phyloP scores from a whole-genome alignment of 2,888 invertebrate species.

The Ichneumon xanthorius region DNA sequence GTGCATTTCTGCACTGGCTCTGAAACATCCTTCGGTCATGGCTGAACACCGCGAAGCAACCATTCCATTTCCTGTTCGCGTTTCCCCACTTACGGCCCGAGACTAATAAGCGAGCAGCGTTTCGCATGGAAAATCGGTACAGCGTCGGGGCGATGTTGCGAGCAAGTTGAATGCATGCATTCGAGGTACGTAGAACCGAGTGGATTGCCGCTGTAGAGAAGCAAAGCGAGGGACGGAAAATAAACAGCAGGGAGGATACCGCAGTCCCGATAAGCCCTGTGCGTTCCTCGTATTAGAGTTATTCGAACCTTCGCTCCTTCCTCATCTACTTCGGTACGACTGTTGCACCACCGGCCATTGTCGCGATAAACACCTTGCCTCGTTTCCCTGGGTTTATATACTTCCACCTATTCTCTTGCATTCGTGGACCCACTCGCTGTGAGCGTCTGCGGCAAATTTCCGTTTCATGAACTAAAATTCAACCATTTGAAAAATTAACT shows the following conservation, averaged over 20 bases:
- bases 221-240: constrained; percentile 34
- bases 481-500: too few species aligned
- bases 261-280: constrained; percentile 51
- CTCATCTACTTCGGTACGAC: not conserved
- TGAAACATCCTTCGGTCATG: constrained; percentile 1
- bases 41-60: constrained; percentile 17
- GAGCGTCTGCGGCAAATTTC: not conserved
- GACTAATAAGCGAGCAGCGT: constrained; percentile 44
- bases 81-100: constrained; percentile 28
- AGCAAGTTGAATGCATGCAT: constrained; percentile 44
- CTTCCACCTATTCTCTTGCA: not conserved
- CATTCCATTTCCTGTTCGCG: constrained; percentile 40
- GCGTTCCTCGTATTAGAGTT: constrained; percentile 42
- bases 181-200: constrained; percentile 19
- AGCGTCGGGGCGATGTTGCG: constrained; percentile 26
- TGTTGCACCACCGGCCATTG: constrained; percentile 28
- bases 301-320: constrained; percentile 31
- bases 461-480: not conserved
- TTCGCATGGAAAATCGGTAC: constrained; percentile 24
- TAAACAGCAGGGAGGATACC: constrained; percentile 16
- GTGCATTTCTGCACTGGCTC: constrained; percentile 8
- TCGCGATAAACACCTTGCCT: constrained; percentile 28
- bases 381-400: constrained; percentile 7
- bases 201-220: not conserved
- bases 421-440: too few species aligned